phyloP scores from a whole-genome alignment of 1,140 invertebrate species.

The Euura lappo region DNA sequence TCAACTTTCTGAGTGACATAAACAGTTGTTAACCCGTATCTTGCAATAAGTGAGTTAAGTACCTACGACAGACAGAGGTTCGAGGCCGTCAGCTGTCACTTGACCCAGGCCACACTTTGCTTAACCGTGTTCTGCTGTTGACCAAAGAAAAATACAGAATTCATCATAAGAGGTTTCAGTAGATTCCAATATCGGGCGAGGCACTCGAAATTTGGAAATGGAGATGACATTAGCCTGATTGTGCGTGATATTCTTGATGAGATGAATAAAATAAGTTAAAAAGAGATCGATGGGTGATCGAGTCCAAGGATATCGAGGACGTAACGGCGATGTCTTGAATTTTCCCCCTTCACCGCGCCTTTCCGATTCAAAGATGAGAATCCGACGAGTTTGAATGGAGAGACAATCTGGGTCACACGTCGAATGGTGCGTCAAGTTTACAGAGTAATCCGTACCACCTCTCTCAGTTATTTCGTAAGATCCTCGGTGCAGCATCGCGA shows the following conservation, averaged over 20 bases:
- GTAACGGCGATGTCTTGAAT: conserved; percentile 20
- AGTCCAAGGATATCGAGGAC: conserved; percentile 41
- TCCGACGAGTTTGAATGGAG: conserved; percentile 38
- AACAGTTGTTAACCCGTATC: no score
- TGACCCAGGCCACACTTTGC: neutral
- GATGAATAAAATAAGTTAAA: no score
- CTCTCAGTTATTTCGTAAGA: neutral
- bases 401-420: conserved; percentile 40
- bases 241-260: no score
- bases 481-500: neutral
- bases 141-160: no score
- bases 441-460: no score
- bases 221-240: no score
- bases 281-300: conserved; percentile 18
- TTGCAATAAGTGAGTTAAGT: neutral
- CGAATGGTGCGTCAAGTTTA: no score
- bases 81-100: neutral
- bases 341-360: neutral
- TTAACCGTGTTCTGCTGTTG: neutral
- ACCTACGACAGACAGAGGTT: neutral
- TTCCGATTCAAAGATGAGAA: neutral
- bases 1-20: neutral
- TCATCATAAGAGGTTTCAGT: no score
- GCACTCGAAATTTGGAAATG: no score
- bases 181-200: no score